These are phyloP conservation scores for Cygnus buccinator DNA, from an alignment of 2,113 vertebrate species.

Conservation along the genomic window DNA sequence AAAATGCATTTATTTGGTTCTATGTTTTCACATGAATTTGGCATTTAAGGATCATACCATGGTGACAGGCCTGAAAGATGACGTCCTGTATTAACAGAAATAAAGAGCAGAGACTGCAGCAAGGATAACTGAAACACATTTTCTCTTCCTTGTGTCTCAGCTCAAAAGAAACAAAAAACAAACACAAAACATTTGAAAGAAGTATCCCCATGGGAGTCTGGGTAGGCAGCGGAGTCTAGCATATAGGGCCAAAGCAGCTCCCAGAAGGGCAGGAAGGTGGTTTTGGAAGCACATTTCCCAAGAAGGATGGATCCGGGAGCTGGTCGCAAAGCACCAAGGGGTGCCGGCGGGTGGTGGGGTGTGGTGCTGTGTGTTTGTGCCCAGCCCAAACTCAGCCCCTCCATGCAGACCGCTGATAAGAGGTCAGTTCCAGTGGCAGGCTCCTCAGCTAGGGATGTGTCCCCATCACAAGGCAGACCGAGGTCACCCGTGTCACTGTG, in stretches of 20 bases:
- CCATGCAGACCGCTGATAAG: rapidly evolving
- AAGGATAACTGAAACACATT: not conserved
- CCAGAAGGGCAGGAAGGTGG: not conserved
- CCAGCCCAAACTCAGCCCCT: not conserved
- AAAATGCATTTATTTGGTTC: not conserved
- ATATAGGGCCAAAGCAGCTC: rapidly evolving
- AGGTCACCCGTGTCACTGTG: not conserved
- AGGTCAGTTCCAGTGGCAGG: not conserved
- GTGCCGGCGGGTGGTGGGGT: not conserved
- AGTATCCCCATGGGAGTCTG: not conserved
- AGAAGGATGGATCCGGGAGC: not conserved
- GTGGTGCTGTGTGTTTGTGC: rapidly evolving
- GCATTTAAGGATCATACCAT: not conserved
- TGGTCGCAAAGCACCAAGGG: not conserved
- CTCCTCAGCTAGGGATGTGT: not conserved
- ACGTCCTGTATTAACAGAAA: not conserved
- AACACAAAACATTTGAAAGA: not conserved
- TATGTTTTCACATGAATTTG: not conserved
- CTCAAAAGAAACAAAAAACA: not conserved
- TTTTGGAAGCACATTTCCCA: not conserved
- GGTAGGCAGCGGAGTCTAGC: not conserved
- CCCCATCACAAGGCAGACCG: not conserved
- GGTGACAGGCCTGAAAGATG: not conserved
- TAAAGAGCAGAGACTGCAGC: not conserved
- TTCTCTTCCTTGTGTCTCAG: not conserved